These are phyloP conservation scores for Rhinogobius similis DNA, from an alignment of 2,113 vertebrate species.

Conservation along the genomic window DNA sequence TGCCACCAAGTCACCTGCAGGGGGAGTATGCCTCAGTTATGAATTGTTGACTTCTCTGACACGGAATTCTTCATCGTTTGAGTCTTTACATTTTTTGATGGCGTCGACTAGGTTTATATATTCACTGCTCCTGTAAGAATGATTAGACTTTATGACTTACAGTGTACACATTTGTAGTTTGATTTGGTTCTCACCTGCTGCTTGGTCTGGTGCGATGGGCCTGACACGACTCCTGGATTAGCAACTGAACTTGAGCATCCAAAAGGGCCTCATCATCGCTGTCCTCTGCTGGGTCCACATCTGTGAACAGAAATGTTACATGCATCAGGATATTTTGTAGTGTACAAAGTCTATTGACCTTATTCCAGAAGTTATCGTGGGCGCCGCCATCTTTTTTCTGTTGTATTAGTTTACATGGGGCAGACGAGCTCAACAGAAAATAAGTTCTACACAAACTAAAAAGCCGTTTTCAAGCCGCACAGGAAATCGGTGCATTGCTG, in stretches of 20 bases:
- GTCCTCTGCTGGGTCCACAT: constrained; percentile 75
- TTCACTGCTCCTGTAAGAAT: constrained; percentile 63
- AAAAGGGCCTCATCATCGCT: constrained; percentile 79
- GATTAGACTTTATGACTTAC: not conserved
- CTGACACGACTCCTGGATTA: constrained; percentile 80
- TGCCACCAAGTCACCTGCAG: constrained; percentile 76
- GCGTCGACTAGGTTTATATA: constrained; percentile 79
- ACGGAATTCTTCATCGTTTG: not conserved
- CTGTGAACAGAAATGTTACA: not conserved
- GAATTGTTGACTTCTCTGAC: not conserved
- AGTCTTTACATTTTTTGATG: constrained; percentile 79
- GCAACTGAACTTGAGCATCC: constrained; percentile 78
- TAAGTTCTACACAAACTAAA: no score
- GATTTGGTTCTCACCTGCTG: constrained; percentile 76
- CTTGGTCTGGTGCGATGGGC: constrained; percentile 34
- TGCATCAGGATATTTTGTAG: no score
- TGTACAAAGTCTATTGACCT: no score
- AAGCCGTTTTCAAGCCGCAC: no score
- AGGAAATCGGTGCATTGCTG: no score
- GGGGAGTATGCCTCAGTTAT: not conserved
- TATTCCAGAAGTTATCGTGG: no score
- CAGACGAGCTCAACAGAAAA: no score
- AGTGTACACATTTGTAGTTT: constrained; percentile 65
- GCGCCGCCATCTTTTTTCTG: no score
- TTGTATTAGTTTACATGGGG: no score